Conservation (phyloP, 2,888 invertebrate genomes). For the Zonitis immaculata region DNA sequence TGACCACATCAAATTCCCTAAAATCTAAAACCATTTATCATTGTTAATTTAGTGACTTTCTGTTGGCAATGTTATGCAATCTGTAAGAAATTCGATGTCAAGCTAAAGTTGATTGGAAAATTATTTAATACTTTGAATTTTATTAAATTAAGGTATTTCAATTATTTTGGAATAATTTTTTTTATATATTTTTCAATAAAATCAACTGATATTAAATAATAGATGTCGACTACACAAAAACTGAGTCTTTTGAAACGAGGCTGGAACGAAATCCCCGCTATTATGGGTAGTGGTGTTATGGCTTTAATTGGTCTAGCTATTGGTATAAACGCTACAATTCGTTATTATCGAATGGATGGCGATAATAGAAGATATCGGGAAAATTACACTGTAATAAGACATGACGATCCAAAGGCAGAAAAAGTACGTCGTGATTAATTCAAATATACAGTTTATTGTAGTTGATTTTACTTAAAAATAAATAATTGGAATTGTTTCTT, state of each 20-base stretch:
- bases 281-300: slow-evolving; percentile 58
- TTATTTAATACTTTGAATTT: too few species aligned
- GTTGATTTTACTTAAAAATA: slow-evolving; percentile 5
- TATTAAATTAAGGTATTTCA: too few species aligned
- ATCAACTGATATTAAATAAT: background rate
- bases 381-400: slow-evolving; percentile 59
- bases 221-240: slow-evolving; percentile 22
- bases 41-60: too few species aligned
- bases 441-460: slow-evolving; percentile 44
- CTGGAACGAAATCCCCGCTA: slow-evolving; percentile 69
- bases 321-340: slow-evolving; percentile 51
- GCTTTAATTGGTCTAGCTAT: slow-evolving; percentile 55
- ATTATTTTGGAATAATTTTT: too few species aligned
- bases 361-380: slow-evolving; percentile 64
- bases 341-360: slow-evolving; percentile 51
- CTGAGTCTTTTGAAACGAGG: slow-evolving; percentile 46
- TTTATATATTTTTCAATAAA: too few species aligned
- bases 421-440: slow-evolving; percentile 50
- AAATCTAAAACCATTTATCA: background rate
- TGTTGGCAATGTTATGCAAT: too few species aligned
- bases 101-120: too few species aligned
- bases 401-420: slow-evolving; percentile 59
- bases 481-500: slow-evolving; percentile 5
- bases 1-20: background rate
- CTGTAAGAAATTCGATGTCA: too few species aligned